Base-by-base conservation (phyloP, 2,113 vertebrate genomes). In the Tragelaphus buxtoni region DNA sequence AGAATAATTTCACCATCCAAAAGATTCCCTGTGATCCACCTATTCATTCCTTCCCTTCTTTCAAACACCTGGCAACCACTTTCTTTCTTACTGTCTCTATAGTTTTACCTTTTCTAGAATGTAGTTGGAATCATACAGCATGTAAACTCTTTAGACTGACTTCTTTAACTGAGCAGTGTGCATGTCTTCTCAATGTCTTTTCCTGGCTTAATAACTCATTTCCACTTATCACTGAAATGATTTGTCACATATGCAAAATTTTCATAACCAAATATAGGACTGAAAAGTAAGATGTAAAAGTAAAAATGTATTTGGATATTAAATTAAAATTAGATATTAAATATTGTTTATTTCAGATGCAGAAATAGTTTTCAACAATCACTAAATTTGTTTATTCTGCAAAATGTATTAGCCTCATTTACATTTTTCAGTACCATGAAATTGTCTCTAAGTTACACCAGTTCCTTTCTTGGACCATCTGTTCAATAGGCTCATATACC, bases 391-490 rank as follows among this genome's bases (percentile, higher is more conserved):
- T 90, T 95, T 89, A n/a, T 60, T 90, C 82, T 85, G 4, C 13
- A 88, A 61, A 94, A 82, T 85, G 8, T 77, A 39, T 90, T 94
- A 56, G 49, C 30, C 12, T 92, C 32, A 49, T 83, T 86, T 84
- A 17, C 14, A 49, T 95, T 79, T 91, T 63, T 17, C 20, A 80
- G 17, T 24, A 30, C 69, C 49, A 65, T 22, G 58, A 65, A 69
- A 35, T 81, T 32, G 2, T 20, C 28, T 85, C 1, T 58, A 35
- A 88, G 42, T 58, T 22, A 96, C 49, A 42, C 20, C 80, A 85
- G 7, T 90, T 90, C n/a, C 39, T 96, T 92, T 94, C 45, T 93
- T 39, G 61, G 72, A 32, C 39, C 86, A 91, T 83, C 79, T 94
- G 74, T 65, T 88, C 84, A 20, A 18, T 56, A 90, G 56, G 30